Evolutionary conservation across 2,113 vertebrate genomes (phyloP).

Genomic region (Pao palembangensis): DNA sequence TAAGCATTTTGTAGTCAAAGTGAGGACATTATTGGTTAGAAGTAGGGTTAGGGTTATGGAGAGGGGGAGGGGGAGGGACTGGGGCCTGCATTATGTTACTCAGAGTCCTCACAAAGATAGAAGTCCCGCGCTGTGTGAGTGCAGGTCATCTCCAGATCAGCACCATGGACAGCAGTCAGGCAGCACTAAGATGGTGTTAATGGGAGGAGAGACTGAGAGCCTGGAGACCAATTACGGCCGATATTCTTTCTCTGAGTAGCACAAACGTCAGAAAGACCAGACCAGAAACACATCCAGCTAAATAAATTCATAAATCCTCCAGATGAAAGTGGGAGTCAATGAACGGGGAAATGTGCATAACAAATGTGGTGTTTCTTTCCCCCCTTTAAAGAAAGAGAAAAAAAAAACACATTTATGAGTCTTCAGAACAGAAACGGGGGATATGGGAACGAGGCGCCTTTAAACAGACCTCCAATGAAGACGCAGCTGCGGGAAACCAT

Average conservation of each 20-base stretch:
- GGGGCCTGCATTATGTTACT: too few species aligned
- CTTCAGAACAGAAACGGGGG: not conserved
- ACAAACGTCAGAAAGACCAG: constrained; percentile 10
- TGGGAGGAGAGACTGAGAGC: constrained; percentile 48
- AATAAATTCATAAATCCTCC: constrained; percentile 17
- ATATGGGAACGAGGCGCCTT: not conserved
- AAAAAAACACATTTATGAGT: constrained; percentile 2
- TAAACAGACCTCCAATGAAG: not conserved
- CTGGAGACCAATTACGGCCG: constrained; percentile 61
- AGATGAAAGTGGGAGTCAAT: constrained; percentile 17
- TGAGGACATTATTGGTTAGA: too few species aligned
- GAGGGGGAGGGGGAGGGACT: too few species aligned
- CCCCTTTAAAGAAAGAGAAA: constrained; percentile 1
- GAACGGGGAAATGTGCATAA: not conserved
- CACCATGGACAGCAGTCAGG: constrained; percentile 60
- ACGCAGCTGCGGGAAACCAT: not conserved
- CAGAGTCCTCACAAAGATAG: too few species aligned
- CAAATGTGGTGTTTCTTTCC: not conserved
- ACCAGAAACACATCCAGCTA: constrained; percentile 18
- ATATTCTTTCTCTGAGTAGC: constrained; percentile 38
- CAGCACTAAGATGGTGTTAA: constrained; percentile 47
- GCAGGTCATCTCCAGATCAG: constrained; percentile 46
- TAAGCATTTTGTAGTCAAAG: too few species aligned
- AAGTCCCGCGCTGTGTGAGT: constrained; percentile 6
- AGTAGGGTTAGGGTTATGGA: too few species aligned